A percentile compares a stretch with the other conserved stretches of the same genome.
These are phyloP conservation scores for Calyptomena viridis DNA, from an alignment of 2,113 vertebrate species.

Conservation along the genomic window DNA sequence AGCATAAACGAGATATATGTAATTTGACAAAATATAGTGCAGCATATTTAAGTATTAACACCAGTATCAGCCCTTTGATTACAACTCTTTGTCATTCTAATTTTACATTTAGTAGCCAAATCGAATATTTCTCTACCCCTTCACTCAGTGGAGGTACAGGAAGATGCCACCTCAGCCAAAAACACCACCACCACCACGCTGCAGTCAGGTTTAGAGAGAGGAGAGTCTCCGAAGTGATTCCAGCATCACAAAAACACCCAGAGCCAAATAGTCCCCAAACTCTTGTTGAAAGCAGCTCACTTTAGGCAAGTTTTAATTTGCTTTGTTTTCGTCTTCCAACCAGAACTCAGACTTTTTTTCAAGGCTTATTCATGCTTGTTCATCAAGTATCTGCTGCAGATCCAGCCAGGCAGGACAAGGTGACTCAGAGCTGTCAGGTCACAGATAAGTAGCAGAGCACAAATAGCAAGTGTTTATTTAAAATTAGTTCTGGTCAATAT, in stretches of 20 bases:
- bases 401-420: not conserved
- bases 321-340: not conserved
- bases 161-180: not conserved
- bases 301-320: not conserved
- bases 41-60: not conserved
- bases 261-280: not conserved
- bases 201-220: not conserved
- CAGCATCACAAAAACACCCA: not conserved
- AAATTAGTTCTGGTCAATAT: constrained; percentile 1
- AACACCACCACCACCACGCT: not conserved
- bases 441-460: not conserved
- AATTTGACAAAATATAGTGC: not conserved
- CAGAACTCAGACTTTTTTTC: not conserved
- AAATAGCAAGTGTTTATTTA: not conserved
- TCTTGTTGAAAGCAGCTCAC: not conserved
- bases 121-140: not conserved
- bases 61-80: not conserved
- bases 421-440: not conserved
- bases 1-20: not conserved
- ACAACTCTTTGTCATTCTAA: not conserved
- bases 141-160: fast-evolving
- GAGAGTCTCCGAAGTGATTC: not conserved
- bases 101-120: not conserved
- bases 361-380: not conserved
- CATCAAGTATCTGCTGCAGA: not conserved